These are phyloP conservation scores for Harpagus bidentatus DNA, from an alignment of 2,113 vertebrate species.

Conservation along the genomic window DNA sequence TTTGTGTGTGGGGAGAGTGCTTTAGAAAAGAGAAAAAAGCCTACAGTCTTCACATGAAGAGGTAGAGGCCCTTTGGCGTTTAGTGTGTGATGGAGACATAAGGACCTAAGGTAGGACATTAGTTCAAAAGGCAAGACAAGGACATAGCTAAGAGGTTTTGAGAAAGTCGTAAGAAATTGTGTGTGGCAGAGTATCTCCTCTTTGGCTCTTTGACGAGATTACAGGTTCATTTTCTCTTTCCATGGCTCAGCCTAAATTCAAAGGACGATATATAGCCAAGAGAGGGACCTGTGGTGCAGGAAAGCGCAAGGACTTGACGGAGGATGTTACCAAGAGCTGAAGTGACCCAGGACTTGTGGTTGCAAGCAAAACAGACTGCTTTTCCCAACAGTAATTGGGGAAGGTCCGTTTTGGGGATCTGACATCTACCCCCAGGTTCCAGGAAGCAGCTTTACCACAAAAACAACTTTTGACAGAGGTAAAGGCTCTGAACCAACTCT, in stretches of 20 bases:
- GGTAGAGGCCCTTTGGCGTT: not conserved
- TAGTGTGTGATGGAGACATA: not conserved
- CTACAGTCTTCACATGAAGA: not conserved
- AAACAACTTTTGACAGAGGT: not conserved
- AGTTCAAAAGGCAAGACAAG: not conserved
- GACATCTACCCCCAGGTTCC: rapidly evolving
- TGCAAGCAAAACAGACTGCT: not conserved
- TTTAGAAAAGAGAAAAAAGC: not conserved
- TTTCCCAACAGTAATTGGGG: not conserved
- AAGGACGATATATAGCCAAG: not conserved
- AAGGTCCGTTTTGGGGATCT: not conserved
- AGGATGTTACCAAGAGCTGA: no score
- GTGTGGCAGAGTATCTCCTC: not conserved
- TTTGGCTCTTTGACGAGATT: not conserved
- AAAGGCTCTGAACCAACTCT: not conserved
- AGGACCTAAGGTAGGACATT: not conserved
- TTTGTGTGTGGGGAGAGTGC: not conserved
- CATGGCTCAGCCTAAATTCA: not conserved
- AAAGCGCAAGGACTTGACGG: not conserved
- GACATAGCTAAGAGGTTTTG: not conserved
- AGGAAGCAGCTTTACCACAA: not conserved
- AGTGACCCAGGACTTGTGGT: not conserved
- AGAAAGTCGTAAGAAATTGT: not conserved
- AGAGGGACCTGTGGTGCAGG: not conserved
- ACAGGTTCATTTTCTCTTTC: not conserved